phyloP scores from a whole-genome alignment of 2,888 invertebrate genomes.

The Apantesis nais region DNA sequence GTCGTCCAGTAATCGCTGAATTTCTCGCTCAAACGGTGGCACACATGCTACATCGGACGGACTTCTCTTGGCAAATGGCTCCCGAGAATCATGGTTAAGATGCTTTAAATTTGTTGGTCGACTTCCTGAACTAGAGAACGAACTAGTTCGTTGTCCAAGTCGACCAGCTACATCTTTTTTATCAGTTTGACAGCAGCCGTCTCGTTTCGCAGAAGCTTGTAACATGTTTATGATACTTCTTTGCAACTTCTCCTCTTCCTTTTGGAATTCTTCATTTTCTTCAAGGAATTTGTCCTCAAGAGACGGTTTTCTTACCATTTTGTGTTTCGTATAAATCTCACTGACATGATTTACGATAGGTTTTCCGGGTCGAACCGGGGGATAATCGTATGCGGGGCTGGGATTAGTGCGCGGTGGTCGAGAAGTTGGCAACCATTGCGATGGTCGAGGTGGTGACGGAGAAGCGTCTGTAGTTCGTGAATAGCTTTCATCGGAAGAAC shows the following conservation, averaged over 20 bases:
- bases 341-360: constrained; percentile 69
- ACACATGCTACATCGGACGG: constrained; percentile 82
- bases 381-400: constrained; percentile 84
- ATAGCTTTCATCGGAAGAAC: constrained; percentile 94
- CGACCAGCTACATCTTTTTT: constrained; percentile 85
- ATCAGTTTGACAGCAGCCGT: constrained; percentile 88
- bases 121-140: constrained; percentile 83
- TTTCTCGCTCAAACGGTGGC: constrained; percentile 92
- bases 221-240: constrained; percentile 82
- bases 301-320: constrained; percentile 71
- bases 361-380: constrained; percentile 83
- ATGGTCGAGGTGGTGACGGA: constrained; percentile 86
- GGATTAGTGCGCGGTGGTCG: constrained; percentile 81
- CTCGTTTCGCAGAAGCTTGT: constrained; percentile 86
- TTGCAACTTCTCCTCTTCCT: constrained; percentile 80
- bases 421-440: constrained; percentile 81
- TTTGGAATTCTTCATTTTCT: constrained; percentile 69
- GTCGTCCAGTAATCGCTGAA: constrained; percentile 91
- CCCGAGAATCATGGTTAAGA: constrained; percentile 80
- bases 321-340: constrained; percentile 77
- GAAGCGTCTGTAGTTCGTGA: constrained; percentile 91
- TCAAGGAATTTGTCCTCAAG: constrained; percentile 77
- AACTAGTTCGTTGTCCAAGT: constrained; percentile 73
- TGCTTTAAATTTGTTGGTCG: constrained; percentile 83
- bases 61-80: constrained; percentile 78